Conservation (phyloP, 2,113 vertebrate species). For the Phyllostomus discolor region DNA sequence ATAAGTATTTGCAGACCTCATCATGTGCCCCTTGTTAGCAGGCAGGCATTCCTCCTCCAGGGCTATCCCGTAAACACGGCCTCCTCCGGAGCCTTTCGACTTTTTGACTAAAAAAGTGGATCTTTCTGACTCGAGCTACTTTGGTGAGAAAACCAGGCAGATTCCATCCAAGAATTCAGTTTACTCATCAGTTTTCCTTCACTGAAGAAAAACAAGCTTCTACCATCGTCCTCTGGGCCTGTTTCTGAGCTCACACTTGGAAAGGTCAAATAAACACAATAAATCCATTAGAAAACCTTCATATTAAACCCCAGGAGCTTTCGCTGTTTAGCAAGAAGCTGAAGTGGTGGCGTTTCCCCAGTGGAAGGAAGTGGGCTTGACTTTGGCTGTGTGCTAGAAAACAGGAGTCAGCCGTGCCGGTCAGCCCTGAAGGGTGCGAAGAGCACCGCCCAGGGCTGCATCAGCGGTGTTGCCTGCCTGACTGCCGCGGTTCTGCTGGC, state of each 20-base stretch:
- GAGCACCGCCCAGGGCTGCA: not conserved
- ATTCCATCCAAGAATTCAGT: slow-evolving; percentile 35
- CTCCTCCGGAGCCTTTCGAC: not conserved
- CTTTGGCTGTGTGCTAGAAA: not conserved
- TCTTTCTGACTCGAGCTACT: not conserved
- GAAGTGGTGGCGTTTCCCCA: not conserved
- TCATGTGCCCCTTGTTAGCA: not conserved
- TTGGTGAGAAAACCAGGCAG: not conserved
- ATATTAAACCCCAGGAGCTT: not conserved
- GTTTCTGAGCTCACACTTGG: slow-evolving; percentile 60
- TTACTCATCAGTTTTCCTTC: slow-evolving; percentile 49
- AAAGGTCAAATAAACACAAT: slow-evolving; percentile 53
- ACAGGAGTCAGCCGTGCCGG: not conserved
- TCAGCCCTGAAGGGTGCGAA: not conserved
- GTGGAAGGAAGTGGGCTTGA: not conserved
- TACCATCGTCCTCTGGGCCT: slow-evolving; percentile 28
- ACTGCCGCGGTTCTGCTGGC: rapidly evolving
- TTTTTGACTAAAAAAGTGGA: not conserved
- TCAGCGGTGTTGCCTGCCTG: not conserved
- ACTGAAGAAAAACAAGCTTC: slow-evolving; percentile 55
- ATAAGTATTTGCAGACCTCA: not conserved
- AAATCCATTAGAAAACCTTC: slow-evolving; percentile 28
- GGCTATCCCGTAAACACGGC: not conserved
- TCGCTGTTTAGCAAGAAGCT: not conserved
- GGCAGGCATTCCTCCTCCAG: not conserved